Percentiles rank a stretch among this genome's conserved stretches.
Evolutionary conservation across 2,888 invertebrate genomes (phyloP).

Genomic region (Zygothrica quintamaculata): DNA sequence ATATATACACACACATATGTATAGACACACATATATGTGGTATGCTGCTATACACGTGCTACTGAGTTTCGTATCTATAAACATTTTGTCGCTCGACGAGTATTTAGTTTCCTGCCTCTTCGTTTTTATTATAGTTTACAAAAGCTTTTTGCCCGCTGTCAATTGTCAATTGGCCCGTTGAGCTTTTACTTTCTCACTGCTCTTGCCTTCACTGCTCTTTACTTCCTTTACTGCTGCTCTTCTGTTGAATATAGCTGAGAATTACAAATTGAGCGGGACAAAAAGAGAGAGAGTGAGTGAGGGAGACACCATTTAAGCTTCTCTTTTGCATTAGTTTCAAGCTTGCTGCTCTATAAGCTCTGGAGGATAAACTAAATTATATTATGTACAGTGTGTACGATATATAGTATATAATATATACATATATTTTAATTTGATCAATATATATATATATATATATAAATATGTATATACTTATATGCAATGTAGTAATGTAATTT

Average conservation of each 20-base stretch:
- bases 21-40: slow-evolving; percentile 1
- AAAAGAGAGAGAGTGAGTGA: too few relatives aligned
- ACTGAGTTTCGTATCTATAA: slow-evolving; percentile 11
- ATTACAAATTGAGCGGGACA: too few relatives aligned
- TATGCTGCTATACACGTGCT: slow-evolving; percentile 22
- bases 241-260: not conserved
- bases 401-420: too few relatives aligned
- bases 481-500: too few relatives aligned
- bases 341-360: too few relatives aligned
- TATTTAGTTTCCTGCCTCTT: not conserved
- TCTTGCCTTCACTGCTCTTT: not conserved
- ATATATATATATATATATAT: too few relatives aligned
- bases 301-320: not conserved
- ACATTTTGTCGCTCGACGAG: slow-evolving; percentile 28
- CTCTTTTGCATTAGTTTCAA: not conserved
- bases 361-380: too few relatives aligned
- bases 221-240: too few relatives aligned
- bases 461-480: too few relatives aligned
- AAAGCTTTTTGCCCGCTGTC: slow-evolving; percentile 30
- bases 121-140: slow-evolving; percentile 1
- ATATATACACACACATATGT: not conserved
- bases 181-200: slow-evolving; percentile 2
- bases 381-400: too few relatives aligned
- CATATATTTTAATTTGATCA: too few relatives aligned
- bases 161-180: not conserved